Evolutionary conservation across 2,888 invertebrate genomes (phyloP).

Genomic region (Thymelicus acteon): DNA sequence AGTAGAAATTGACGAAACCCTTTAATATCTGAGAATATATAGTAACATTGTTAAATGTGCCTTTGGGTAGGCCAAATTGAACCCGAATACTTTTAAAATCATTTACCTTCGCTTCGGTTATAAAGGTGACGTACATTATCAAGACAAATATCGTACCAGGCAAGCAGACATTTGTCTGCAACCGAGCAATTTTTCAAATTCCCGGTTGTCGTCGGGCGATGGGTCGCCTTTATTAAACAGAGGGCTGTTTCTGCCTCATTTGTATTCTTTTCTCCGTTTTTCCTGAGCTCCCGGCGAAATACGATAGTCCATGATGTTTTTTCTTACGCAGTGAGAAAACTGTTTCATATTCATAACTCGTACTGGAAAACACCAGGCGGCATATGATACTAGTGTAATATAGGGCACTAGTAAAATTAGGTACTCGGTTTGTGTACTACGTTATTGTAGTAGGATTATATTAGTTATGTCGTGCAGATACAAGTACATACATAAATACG

Average conservation of each 20-base stretch:
- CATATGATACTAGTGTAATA: neutral
- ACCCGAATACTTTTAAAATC: neutral
- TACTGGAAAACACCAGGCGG: conserved; percentile 1
- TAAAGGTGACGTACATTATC: neutral
- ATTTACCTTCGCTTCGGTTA: neutral
- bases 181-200: conserved; percentile 30
- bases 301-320: conserved; percentile 17
- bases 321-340: conserved; percentile 1
- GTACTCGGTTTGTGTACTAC: neutral
- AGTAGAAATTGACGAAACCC: too few relatives aligned
- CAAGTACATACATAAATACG: too few relatives aligned
- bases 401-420: neutral
- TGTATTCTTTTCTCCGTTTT: conserved; percentile 37
- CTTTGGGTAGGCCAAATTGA: too few relatives aligned
- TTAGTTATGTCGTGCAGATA: too few relatives aligned
- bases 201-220: conserved; percentile 29
- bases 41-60: too few relatives aligned
- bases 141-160: conserved; percentile 7
- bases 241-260: conserved; percentile 41
- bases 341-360: conserved; percentile 22
- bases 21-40: too few relatives aligned
- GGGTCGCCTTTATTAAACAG: conserved; percentile 41
- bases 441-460: conserved; percentile 1
- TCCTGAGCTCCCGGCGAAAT: conserved; percentile 32
- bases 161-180: conserved; percentile 11